phyloP scores from a whole-genome alignment of 2,888 invertebrate species.

The Andrena haemorrhoa region DNA sequence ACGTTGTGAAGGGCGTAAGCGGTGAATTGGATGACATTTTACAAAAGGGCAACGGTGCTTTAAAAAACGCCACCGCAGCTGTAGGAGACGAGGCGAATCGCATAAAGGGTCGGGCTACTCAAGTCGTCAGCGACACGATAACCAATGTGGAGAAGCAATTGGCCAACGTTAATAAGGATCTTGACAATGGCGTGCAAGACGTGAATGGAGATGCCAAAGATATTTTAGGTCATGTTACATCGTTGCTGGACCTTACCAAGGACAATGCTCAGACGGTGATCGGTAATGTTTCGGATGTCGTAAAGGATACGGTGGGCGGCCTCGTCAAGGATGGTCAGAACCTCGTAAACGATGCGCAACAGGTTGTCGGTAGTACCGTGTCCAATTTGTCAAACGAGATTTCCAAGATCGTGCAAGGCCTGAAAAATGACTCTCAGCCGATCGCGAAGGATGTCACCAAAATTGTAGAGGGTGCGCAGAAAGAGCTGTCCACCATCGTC shows the following conservation, averaged over 20 bases:
- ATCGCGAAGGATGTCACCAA: not conserved
- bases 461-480: not conserved
- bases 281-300: not conserved
- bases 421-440: not conserved
- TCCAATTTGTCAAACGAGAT: not conserved
- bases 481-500: not conserved
- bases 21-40: not conserved
- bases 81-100: not conserved
- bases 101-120: not conserved
- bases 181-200: not conserved
- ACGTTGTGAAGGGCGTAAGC: not conserved
- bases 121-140: not conserved
- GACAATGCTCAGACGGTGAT: too few relatives aligned
- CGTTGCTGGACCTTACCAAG: too few relatives aligned
- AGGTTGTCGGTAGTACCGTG: too few relatives aligned
- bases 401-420: not conserved
- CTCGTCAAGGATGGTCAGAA: too few relatives aligned
- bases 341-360: too few relatives aligned
- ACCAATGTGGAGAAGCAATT: not conserved
- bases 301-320: not conserved
- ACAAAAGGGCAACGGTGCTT: not conserved
- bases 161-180: not conserved
- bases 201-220: not conserved
- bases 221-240: not conserved
- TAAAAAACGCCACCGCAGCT: not conserved